A percentile compares a stretch with the other conserved stretches of the same genome.
Evolutionary conservation across 1,140 invertebrate species (phyloP).

Genomic region (Anastatus disparis): DNA sequence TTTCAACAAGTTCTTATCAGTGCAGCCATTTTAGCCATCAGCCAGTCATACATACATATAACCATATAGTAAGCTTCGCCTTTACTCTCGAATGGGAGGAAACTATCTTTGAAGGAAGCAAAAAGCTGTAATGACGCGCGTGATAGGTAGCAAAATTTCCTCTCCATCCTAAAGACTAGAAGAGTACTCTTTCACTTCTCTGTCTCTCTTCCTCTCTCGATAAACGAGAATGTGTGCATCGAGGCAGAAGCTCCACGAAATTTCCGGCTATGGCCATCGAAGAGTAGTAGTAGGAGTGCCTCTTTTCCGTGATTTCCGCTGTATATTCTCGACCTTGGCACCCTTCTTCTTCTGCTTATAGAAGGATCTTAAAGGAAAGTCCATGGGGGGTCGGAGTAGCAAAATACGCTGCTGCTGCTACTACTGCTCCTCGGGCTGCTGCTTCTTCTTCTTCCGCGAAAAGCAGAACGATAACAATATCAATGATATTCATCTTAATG

Average conservation of each 20-base stretch:
- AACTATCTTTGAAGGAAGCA: no score
- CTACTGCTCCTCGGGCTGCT: conserved; percentile 11
- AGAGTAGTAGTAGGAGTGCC: conserved; percentile 33
- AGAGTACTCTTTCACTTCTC: not conserved
- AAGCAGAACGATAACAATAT: conserved; percentile 53
- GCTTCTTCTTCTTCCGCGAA: conserved; percentile 45
- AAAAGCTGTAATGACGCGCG: not conserved
- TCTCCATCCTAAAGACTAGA: not conserved
- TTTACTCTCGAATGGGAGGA: no score
- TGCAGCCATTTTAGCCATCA: no score
- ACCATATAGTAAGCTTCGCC: no score
- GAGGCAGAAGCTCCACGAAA: conserved; percentile 35
- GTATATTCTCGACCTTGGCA: not conserved
- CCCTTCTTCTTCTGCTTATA: not conserved
- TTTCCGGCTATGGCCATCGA: conserved; percentile 40
- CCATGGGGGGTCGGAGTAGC: not conserved
- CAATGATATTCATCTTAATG: conserved; percentile 61
- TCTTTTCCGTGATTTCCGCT: conserved; percentile 38
- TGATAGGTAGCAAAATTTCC: not conserved
- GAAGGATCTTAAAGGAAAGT: no score
- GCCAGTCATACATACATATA: no score
- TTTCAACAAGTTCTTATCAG: no score
- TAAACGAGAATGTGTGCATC: not conserved
- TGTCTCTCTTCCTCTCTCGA: not conserved
- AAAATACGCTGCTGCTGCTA: no score